phyloP scores from a whole-genome alignment of 2,888 invertebrate species.

The Callinectes sapidus region DNA sequence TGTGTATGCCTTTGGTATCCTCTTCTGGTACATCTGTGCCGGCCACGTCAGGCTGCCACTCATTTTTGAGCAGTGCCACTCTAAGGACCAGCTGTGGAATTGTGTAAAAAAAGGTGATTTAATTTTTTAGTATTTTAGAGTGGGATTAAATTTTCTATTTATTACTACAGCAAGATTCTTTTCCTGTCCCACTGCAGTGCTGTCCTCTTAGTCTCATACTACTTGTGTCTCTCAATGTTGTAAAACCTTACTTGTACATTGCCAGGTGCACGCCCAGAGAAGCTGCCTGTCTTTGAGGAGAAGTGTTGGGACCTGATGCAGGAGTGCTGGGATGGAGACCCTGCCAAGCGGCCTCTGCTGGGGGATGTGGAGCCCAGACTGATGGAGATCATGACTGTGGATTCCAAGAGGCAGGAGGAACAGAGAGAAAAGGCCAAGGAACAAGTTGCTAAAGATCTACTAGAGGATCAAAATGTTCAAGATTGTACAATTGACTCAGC shows the following conservation, averaged over 20 bases:
- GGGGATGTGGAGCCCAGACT: constrained; percentile 86
- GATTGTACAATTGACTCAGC: constrained; percentile 66
- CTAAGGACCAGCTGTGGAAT: constrained; percentile 90
- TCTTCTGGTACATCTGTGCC: constrained; percentile 93
- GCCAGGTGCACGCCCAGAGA: constrained; percentile 87
- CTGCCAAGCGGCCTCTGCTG: constrained; percentile 84
- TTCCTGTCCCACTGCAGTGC: neutral
- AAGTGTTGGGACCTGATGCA: constrained; percentile 91
- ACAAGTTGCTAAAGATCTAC: neutral
- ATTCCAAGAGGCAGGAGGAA: constrained; percentile 49
- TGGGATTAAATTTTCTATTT: neutral
- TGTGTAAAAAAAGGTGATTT: constrained; percentile 85
- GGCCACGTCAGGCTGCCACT: constrained; percentile 87
- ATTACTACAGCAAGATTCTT: neutral
- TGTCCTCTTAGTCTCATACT: neutral
- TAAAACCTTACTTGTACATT: neutral
- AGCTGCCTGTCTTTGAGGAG: constrained; percentile 84
- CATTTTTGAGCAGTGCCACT: constrained; percentile 88
- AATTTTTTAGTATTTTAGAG: neutral
- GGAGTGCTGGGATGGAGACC: constrained; percentile 88
- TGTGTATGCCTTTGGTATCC: constrained; percentile 91
- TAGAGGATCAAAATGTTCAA: constrained; percentile 44
- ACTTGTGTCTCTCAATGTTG: neutral
- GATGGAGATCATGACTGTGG: constrained; percentile 78
- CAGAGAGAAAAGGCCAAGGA: constrained; percentile 29